These are phyloP conservation scores for Pomacea canaliculata DNA, from an alignment of 2,888 invertebrate genomes.

Conservation along the genomic window DNA sequence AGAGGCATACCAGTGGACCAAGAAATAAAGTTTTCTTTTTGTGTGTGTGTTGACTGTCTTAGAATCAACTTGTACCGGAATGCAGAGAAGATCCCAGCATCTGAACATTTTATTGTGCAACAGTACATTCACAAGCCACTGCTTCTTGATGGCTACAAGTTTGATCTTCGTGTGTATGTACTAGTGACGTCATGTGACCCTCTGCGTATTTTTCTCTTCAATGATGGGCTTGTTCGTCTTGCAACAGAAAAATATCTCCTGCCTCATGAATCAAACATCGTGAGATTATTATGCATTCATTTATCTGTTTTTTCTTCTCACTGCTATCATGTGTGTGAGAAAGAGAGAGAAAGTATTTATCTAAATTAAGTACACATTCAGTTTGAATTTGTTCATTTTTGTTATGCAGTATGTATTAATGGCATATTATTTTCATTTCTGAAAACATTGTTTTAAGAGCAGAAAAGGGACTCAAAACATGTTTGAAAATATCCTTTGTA, in stretches of 20 bases:
- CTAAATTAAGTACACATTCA: too few relatives aligned
- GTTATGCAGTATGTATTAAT: too few relatives aligned
- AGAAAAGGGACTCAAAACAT: too few relatives aligned
- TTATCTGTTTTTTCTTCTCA: constrained; percentile 2
- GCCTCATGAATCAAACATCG: constrained; percentile 66
- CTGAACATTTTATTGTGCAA: constrained; percentile 67
- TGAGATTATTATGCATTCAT: constrained; percentile 41
- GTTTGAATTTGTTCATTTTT: too few relatives aligned
- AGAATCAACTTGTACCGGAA: constrained; percentile 64
- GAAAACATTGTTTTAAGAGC: too few relatives aligned
- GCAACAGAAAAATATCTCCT: constrained; percentile 68
- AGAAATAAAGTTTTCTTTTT: too few relatives aligned
- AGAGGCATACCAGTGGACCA: too few relatives aligned
- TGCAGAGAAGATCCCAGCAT: constrained; percentile 63
- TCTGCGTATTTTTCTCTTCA: constrained; percentile 66
- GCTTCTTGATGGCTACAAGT: constrained; percentile 69
- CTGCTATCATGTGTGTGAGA: background rate
- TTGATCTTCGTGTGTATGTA: constrained; percentile 69
- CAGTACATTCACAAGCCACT: constrained; percentile 70
- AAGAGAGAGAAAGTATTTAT: background rate
- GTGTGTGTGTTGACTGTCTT: constrained; percentile 1
- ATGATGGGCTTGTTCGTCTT: constrained; percentile 68
- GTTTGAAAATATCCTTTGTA: too few relatives aligned
- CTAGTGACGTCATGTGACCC: constrained; percentile 70
- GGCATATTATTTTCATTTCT: too few relatives aligned